Conservation (phyloP, 37 sponge, comb jelly and placozoan species). For the Beroe forskalii region DNA sequence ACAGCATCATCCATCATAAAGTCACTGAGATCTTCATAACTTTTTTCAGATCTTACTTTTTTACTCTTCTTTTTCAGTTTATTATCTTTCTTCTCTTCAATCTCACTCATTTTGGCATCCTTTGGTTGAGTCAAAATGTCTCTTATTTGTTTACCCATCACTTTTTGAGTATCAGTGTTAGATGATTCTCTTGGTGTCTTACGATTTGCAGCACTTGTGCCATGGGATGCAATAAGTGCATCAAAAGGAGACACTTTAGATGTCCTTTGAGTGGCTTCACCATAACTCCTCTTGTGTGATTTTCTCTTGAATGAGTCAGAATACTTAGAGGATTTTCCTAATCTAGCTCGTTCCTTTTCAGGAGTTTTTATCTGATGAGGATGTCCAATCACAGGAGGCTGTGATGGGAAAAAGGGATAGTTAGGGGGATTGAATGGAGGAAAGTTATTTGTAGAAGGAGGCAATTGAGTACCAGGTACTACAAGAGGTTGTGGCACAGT, state of each 20-base stretch:
- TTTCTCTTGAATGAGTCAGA: background rate
- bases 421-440: background rate
- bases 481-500: background rate
- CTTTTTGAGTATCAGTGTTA: background rate
- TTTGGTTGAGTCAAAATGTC: background rate
- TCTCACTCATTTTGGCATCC: slow-evolving; percentile 23
- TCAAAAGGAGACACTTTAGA: slow-evolving; percentile 31
- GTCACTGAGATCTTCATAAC: slow-evolving; percentile 26
- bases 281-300: slow-evolving; percentile 35
- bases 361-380: slow-evolving; percentile 3
- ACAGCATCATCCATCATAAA: slow-evolving; percentile 33
- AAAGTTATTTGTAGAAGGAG: background rate
- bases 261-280: background rate
- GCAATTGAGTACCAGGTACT: background rate
- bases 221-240: slow-evolving; percentile 63
- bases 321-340: background rate
- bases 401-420: background rate
- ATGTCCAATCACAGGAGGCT: slow-evolving; percentile 18
- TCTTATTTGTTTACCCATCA: background rate
- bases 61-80: slow-evolving; percentile 20
- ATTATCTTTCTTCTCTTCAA: slow-evolving; percentile 5
- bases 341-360: slow-evolving; percentile 10
- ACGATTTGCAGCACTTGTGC: slow-evolving; percentile 46
- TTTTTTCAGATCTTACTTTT: background rate
- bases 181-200: background rate